Evolutionary conservation across 2,797 vertebrate species (phyloP).

Genomic region (Urosaurus nigricauda): DNA sequence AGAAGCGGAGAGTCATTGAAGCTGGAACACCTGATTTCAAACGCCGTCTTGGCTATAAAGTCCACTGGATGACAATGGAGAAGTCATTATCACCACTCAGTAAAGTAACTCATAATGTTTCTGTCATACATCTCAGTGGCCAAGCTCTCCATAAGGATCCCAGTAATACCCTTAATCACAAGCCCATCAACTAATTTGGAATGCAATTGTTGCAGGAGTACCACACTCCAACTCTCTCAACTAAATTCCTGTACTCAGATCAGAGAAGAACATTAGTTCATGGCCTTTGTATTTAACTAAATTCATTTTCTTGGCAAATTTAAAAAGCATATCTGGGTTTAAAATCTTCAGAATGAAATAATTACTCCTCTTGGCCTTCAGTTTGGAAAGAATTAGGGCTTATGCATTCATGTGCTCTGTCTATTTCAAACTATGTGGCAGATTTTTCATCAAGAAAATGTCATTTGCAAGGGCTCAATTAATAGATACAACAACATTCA

Average conservation of each 20-base stretch:
- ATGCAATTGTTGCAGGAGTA: slow-evolving; percentile 40
- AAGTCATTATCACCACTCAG: not conserved
- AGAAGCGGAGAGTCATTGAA: not conserved
- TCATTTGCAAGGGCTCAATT: slow-evolving; percentile 1
- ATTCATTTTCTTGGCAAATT: slow-evolving; percentile 41
- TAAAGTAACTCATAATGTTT: not conserved
- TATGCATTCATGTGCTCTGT: not conserved
- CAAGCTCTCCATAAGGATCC: not conserved
- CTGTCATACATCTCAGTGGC: slow-evolving; percentile 14
- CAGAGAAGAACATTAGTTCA: slow-evolving; percentile 42
- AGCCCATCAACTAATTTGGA: not conserved
- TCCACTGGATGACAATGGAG: not conserved
- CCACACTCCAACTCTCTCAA: slow-evolving; percentile 29
- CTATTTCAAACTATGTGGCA: slow-evolving; percentile 41
- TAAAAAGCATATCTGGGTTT: slow-evolving; percentile 43
- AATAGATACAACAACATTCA: slow-evolving; percentile 34
- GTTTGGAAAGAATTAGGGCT: slow-evolving; percentile 50
- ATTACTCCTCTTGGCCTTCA: slow-evolving; percentile 65
- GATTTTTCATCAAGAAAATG: slow-evolving; percentile 39
- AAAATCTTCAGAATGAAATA: slow-evolving; percentile 54
- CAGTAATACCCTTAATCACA: slow-evolving; percentile 19
- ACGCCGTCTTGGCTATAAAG: not conserved
- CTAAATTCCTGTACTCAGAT: slow-evolving; percentile 48
- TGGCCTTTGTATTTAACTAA: slow-evolving; percentile 59
- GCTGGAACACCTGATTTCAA: not conserved